phyloP scores from a whole-genome alignment of 2,888 invertebrate species.

The Epinotia nisella region DNA sequence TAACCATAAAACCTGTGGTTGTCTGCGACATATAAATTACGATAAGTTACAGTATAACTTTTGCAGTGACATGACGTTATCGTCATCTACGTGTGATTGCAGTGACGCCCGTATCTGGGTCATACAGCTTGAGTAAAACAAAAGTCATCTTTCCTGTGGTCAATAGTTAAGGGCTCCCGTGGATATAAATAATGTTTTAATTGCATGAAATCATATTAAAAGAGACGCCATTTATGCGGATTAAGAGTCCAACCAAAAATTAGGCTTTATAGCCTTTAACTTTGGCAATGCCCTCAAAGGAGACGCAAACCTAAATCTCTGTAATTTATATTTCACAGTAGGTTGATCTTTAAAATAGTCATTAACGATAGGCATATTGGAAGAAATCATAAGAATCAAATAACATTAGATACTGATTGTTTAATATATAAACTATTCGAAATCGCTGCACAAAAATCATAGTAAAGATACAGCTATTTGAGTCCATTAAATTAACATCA shows the following conservation, averaged over 20 bases:
- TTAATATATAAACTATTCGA: not conserved
- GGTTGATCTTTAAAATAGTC: constrained; percentile 27
- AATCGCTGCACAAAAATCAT: not conserved
- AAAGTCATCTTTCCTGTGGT: too few species aligned
- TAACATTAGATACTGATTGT: not conserved
- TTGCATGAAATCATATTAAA: too few species aligned
- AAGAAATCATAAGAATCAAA: not conserved
- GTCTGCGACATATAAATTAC: not conserved
- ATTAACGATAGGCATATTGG: constrained; percentile 16
- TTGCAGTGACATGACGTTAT: not conserved
- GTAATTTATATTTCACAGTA: constrained; percentile 15
- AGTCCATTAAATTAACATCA: not conserved
- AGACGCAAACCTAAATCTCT: too few species aligned
- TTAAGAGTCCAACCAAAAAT: too few species aligned
- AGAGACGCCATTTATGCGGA: too few species aligned
- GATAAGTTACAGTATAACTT: constrained; percentile 6
- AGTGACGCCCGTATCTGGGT: not conserved
- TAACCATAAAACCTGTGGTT: constrained; percentile 13
- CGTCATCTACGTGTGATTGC: not conserved
- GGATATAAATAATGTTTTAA: too few species aligned
- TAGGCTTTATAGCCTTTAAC: too few species aligned
- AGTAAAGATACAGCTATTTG: too few species aligned
- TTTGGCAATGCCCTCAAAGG: too few species aligned
- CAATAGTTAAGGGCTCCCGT: too few species aligned
- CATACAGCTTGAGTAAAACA: too few species aligned